Conservation (phyloP, 2,113 vertebrate genomes). For the Perognathus longimembris region DNA sequence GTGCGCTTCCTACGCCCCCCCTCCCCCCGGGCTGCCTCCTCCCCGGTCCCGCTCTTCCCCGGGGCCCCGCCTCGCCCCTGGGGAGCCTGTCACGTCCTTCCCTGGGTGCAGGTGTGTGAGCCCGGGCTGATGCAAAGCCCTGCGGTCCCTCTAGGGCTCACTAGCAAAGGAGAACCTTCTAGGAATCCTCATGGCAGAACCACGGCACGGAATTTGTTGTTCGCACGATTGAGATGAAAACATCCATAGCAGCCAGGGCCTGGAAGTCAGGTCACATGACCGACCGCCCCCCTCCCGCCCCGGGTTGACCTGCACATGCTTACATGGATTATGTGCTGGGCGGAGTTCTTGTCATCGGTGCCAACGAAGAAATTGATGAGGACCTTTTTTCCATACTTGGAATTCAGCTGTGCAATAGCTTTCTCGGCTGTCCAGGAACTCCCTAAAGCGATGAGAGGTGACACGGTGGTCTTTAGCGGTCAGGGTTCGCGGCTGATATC, state of each 20-base stretch:
- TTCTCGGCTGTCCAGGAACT: constrained; percentile 91
- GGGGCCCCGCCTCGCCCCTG: background rate
- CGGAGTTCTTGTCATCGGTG: constrained; percentile 95
- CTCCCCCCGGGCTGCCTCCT: too few species aligned
- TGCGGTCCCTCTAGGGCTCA: background rate
- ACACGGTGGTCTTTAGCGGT: constrained; percentile 15
- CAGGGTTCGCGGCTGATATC: background rate
- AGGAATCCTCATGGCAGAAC: background rate
- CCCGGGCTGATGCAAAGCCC: background rate
- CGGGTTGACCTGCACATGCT: constrained; percentile 79
- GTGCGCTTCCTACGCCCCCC: background rate
- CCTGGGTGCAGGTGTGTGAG: background rate
- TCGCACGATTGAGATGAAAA: background rate
- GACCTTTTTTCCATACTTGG: constrained; percentile 93
- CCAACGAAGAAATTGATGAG: constrained; percentile 95
- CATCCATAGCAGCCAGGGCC: background rate
- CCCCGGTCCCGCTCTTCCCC: background rate
- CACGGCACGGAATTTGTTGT: background rate
- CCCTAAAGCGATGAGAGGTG: constrained; percentile 85
- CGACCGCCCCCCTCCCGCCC: too few species aligned
- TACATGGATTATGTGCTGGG: constrained; percentile 95
- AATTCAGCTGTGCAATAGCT: constrained; percentile 91
- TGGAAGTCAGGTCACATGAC: constrained; percentile 19
- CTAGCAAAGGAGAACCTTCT: background rate
- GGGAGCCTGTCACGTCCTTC: background rate